phyloP scores from a whole-genome alignment of 2,113 vertebrate genomes.

The Ciconia stormi region DNA sequence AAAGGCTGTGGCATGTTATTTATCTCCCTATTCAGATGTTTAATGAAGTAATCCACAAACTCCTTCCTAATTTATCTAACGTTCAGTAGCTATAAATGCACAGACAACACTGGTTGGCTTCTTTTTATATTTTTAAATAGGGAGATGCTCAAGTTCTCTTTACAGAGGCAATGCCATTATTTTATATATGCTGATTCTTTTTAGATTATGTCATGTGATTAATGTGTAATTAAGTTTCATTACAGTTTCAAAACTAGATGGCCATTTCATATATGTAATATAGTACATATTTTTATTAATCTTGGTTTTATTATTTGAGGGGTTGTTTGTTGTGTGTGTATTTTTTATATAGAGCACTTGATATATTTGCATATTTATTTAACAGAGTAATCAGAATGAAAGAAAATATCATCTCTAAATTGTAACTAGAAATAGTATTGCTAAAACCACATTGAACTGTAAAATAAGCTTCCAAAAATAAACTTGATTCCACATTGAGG shows the following conservation, averaged over 20 bases:
- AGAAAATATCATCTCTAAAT: not conserved
- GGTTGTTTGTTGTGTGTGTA: not conserved
- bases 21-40: not conserved
- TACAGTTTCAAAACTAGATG: conserved; percentile 3
- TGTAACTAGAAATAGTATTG: not conserved
- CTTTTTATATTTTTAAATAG: not conserved
- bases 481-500: not conserved
- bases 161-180: not conserved
- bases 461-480: conserved; percentile 19
- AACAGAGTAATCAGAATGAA: conserved; percentile 11
- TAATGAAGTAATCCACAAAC: not conserved
- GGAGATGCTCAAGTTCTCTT: not conserved
- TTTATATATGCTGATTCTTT: conserved; percentile 9
- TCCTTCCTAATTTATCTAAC: not conserved
- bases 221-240: not conserved
- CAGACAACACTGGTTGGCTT: not conserved
- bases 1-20: not conserved
- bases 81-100: not conserved
- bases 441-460: not conserved
- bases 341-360: conserved; percentile 15
- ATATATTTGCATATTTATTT: conserved; percentile 63
- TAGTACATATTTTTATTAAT: conserved; percentile 13
- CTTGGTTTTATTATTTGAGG: conserved; percentile 15
- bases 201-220: not conserved
- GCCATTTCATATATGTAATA: conserved; percentile 31